Conservation (phyloP, 2,888 invertebrate species). For the Hypomecis atomaria region DNA sequence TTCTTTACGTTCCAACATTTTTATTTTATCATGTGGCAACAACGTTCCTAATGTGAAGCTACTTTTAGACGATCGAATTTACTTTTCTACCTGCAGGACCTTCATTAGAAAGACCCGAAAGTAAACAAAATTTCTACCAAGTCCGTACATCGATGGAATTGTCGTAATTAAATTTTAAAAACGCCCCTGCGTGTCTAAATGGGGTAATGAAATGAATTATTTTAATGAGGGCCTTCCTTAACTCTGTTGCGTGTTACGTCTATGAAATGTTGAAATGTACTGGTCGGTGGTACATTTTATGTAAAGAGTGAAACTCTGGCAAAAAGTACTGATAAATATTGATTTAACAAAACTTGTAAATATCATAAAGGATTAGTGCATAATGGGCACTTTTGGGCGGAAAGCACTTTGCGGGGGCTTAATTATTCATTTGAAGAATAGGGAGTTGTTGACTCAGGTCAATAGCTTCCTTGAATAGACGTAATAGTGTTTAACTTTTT, state of each 20-base stretch:
- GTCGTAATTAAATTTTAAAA: slow-evolving; percentile 66
- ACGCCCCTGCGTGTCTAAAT: slow-evolving; percentile 68
- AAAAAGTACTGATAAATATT: not conserved
- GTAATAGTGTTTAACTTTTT: too few relatives aligned
- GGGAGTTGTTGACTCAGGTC: too few relatives aligned
- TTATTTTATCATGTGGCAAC: too few relatives aligned
- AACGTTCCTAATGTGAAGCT: too few relatives aligned
- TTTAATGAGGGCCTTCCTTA: slow-evolving; percentile 67
- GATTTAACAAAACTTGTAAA: not conserved
- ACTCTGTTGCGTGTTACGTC: slow-evolving; percentile 38
- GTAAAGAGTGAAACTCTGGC: not conserved
- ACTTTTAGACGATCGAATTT: not conserved
- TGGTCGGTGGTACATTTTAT: slow-evolving; percentile 8
- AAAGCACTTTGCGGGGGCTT: too few relatives aligned
- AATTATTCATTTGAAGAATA: too few relatives aligned
- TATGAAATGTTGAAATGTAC: slow-evolving; percentile 25
- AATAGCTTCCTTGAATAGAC: too few relatives aligned
- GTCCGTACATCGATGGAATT: slow-evolving; percentile 17
- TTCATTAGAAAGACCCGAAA: slow-evolving; percentile 9
- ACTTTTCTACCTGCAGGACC: slow-evolving; percentile 5
- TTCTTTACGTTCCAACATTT: too few relatives aligned
- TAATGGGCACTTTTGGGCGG: too few relatives aligned
- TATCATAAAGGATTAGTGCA: too few relatives aligned
- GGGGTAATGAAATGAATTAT: slow-evolving; percentile 76
- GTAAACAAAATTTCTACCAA: slow-evolving; percentile 15